These are phyloP conservation scores for Ganaspis sp. DNA, from an alignment of 1,140 invertebrate species.

Conservation along the genomic window DNA sequence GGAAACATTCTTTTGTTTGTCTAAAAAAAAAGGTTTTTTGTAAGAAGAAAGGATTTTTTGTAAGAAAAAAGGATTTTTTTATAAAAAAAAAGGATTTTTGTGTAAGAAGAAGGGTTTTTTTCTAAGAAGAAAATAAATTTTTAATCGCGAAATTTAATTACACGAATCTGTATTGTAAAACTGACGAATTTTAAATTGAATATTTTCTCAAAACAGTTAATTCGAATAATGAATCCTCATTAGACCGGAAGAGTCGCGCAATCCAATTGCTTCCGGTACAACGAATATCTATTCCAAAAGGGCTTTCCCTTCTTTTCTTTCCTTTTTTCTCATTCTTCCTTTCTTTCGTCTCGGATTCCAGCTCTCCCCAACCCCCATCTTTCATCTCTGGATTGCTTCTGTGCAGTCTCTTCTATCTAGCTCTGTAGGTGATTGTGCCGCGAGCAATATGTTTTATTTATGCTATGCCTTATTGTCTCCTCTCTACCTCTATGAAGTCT, in stretches of 20 bases:
- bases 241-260: conserved; percentile 55
- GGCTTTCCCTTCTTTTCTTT: conserved; percentile 39
- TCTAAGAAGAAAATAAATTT: not conserved
- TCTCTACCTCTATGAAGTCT: conserved; percentile 47
- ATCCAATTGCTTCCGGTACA: conserved; percentile 67
- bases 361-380: conserved; percentile 42
- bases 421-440: conserved; percentile 61
- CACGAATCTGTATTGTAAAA: not conserved
- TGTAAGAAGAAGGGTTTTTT: not conserved
- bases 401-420: conserved; percentile 38
- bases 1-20: too few relatives aligned
- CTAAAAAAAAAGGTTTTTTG: too few relatives aligned
- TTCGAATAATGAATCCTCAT: conserved; percentile 70
- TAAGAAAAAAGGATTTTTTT: too few relatives aligned
- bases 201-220: conserved; percentile 67
- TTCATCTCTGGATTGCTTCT: conserved; percentile 42
- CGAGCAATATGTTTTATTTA: conserved; percentile 71
- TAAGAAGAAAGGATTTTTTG: too few relatives aligned
- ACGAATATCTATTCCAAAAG: conserved; percentile 65
- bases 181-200: conserved; percentile 34
- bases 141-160: not conserved
- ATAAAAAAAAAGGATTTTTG: too few relatives aligned
- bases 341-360: conserved; percentile 36
- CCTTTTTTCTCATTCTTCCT: conserved; percentile 39
- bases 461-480: conserved; percentile 54